phyloP scores from a whole-genome alignment of 2,888 invertebrate species.

The Rhagium mordax region DNA sequence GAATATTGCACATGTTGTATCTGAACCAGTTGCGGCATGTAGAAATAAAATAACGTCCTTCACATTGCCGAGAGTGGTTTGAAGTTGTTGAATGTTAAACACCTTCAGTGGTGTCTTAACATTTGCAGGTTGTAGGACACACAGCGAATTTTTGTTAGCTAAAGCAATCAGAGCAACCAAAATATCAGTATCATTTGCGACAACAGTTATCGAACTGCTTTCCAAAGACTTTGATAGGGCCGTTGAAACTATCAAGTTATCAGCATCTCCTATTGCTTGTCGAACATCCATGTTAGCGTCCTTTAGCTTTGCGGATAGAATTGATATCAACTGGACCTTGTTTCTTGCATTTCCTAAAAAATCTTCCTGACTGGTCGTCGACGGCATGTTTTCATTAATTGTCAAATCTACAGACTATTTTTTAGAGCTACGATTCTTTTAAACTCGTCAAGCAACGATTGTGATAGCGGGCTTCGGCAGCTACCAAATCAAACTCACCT shows the following conservation, averaged over 20 bases:
- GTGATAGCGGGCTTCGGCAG: too few relatives aligned
- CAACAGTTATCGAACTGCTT: background rate
- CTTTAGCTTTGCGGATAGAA: too few relatives aligned
- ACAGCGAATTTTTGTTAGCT: background rate
- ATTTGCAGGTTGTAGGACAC: constrained; percentile 3
- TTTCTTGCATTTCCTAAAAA: too few relatives aligned
- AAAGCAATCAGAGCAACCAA: constrained; percentile 1
- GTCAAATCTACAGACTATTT: background rate
- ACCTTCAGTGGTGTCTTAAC: background rate
- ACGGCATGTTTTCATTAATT: background rate
- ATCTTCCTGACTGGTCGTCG: constrained; percentile 1
- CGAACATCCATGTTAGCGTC: too few relatives aligned
- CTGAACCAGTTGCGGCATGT: background rate
- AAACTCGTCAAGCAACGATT: too few relatives aligned
- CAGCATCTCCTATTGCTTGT: too few relatives aligned
- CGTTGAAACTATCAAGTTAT: background rate
- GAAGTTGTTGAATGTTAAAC: background rate
- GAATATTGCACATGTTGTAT: background rate
- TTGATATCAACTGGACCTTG: too few relatives aligned
- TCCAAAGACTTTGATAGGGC: constrained; percentile 1
- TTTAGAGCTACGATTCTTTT: background rate
- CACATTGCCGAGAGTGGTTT: constrained; percentile 1
- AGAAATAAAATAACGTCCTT: background rate
- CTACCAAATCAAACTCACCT: too few relatives aligned
- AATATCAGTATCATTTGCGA: constrained; percentile 2